Conservation (phyloP, 1,140 invertebrate genomes). For the Hetaerina americana region DNA sequence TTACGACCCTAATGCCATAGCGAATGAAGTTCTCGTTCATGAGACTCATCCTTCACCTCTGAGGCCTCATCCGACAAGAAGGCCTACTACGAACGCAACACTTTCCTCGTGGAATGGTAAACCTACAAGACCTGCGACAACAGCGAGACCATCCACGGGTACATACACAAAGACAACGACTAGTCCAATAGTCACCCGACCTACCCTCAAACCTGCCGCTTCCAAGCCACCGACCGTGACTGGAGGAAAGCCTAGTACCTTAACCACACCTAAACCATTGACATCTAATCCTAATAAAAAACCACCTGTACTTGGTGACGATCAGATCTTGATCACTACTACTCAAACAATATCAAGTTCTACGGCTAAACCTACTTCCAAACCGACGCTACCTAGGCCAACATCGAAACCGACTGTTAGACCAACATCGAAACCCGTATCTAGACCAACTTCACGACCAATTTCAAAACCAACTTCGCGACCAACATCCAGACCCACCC, state of each 20-base stretch:
- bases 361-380: slow-evolving; percentile 5
- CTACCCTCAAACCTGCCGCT: background rate
- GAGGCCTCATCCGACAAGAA: slow-evolving; percentile 6
- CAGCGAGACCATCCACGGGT: background rate
- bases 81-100: slow-evolving; percentile 11
- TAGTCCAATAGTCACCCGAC: background rate
- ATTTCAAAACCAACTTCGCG: slow-evolving; percentile 16
- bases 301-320: no score
- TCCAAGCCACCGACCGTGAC: slow-evolving; percentile 10
- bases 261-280: background rate
- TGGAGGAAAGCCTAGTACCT: background rate
- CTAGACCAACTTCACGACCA: slow-evolving; percentile 13
- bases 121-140: background rate
- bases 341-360: background rate
- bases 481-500: slow-evolving; percentile 13
- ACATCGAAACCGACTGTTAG: slow-evolving; percentile 4
- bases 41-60: background rate
- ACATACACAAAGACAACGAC: background rate
- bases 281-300: background rate
- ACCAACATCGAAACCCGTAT: slow-evolving; percentile 28
- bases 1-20: background rate
- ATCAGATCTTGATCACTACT: no score
- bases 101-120: slow-evolving; percentile 4
- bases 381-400: slow-evolving; percentile 6
- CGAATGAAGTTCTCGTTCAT: background rate